phyloP scores from a whole-genome alignment of 2,797 vertebrate genomes.

The Poecilia velifera region DNA sequence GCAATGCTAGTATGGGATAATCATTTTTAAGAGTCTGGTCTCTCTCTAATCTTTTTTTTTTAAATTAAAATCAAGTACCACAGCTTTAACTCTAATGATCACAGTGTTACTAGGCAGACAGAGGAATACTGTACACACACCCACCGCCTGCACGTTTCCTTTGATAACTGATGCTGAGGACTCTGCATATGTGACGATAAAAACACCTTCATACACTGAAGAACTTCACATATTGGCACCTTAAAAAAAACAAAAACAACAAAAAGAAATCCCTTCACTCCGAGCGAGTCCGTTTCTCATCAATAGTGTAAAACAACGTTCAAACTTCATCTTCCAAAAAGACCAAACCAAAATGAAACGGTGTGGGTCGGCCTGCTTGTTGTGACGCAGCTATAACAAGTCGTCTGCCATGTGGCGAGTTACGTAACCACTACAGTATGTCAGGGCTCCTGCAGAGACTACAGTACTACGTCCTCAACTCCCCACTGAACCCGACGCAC shows the following conservation, averaged over 20 bases:
- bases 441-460: constrained; percentile 51
- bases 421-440: constrained; percentile 33
- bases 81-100: constrained; percentile 3
- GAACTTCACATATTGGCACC: constrained; percentile 7
- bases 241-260: not conserved
- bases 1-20: not conserved
- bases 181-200: not conserved
- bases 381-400: constrained; percentile 12
- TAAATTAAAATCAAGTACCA: not conserved
- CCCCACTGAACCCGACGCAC: constrained; percentile 15
- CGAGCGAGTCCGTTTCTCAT: not conserved
- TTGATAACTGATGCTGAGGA: not conserved
- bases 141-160: not conserved
- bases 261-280: constrained; percentile 14
- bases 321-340: constrained; percentile 17
- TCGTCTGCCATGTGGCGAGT: constrained; percentile 24
- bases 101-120: constrained; percentile 14
- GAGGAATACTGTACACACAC: not conserved
- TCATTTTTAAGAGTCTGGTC: not conserved
- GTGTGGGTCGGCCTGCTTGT: constrained; percentile 37
- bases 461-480: constrained; percentile 21
- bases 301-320: constrained; percentile 22
- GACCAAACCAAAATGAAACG: constrained; percentile 31
- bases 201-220: not conserved
- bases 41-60: not conserved